phyloP scores from a whole-genome alignment of 2,113 vertebrate species.

The Lathamus discolor region DNA sequence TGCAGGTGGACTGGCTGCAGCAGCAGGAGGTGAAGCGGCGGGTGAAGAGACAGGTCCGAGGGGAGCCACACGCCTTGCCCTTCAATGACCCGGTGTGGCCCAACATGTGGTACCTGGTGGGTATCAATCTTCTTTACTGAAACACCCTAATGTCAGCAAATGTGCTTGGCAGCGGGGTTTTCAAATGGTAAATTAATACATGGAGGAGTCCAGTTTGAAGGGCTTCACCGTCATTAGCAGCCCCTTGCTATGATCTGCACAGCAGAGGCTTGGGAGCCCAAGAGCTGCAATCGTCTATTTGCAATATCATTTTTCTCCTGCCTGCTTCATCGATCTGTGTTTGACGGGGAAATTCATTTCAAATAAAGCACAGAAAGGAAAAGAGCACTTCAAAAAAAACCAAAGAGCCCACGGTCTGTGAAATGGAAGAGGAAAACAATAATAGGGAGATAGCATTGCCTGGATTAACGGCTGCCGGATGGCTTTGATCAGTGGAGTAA shows the following conservation, averaged over 20 bases:
- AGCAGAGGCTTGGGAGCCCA: neutral
- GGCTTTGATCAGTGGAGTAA: neutral
- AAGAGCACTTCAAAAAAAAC: neutral
- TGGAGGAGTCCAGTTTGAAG: neutral
- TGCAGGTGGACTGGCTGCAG: slow-evolving; percentile 87
- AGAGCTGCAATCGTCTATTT: neutral
- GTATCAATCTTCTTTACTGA: slow-evolving; percentile 48
- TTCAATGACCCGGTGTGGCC: slow-evolving; percentile 94
- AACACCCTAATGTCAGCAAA: neutral
- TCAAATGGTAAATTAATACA: neutral
- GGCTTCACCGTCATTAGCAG: neutral
- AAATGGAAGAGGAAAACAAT: neutral
- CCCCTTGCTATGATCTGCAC: neutral
- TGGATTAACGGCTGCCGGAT: neutral
- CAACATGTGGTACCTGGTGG: slow-evolving; percentile 96
- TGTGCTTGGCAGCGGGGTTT: neutral
- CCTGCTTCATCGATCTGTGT: neutral
- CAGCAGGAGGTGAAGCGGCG: slow-evolving; percentile 88
- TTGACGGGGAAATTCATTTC: slow-evolving; percentile 30
- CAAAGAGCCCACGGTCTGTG: neutral
- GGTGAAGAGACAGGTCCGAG: slow-evolving; percentile 80
- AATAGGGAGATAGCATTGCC: neutral
- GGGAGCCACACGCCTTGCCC: slow-evolving; percentile 69
- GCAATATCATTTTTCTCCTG: neutral
- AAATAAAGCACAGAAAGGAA: slow-evolving; percentile 15